phyloP scores from a whole-genome alignment of 2,888 invertebrate species.

The Eilema caniola region DNA sequence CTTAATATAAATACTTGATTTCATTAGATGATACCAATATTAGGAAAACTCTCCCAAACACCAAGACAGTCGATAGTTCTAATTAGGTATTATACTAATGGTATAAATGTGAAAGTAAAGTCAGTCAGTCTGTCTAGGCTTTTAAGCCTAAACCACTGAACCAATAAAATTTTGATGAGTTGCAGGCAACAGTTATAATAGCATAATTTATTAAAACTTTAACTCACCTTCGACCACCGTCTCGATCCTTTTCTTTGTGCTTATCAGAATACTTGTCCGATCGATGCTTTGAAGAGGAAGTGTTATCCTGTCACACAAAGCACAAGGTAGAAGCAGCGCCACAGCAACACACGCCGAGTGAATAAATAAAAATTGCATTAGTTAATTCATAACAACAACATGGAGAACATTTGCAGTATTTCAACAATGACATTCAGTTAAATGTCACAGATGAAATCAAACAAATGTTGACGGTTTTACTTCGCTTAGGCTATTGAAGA shows the following conservation, averaged over 20 bases:
- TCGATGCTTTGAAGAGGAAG: slow-evolving; percentile 86
- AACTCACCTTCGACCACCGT: slow-evolving; percentile 73
- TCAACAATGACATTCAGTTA: slow-evolving; percentile 62
- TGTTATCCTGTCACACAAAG: slow-evolving; percentile 88
- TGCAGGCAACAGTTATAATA: too few species aligned
- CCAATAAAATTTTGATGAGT: too few species aligned
- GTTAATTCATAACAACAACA: slow-evolving; percentile 75
- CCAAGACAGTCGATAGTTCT: too few species aligned
- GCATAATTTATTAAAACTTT: neutral
- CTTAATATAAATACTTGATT: too few species aligned
- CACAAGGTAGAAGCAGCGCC: slow-evolving; percentile 88
- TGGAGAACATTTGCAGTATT: slow-evolving; percentile 70
- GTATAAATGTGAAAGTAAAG: too few species aligned
- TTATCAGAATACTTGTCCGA: slow-evolving; percentile 86
- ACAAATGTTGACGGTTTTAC: slow-evolving; percentile 70
- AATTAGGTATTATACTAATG: too few species aligned
- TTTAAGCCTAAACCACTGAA: too few species aligned
- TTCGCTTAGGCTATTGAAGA: slow-evolving; percentile 74
- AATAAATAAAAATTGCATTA: slow-evolving; percentile 86
- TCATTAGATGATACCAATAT: too few species aligned
- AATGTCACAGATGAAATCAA: slow-evolving; percentile 68
- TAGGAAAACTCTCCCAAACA: too few species aligned
- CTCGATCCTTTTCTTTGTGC: slow-evolving; percentile 82
- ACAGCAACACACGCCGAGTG: slow-evolving; percentile 87
- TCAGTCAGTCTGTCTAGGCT: too few species aligned